phyloP scores from a whole-genome alignment of 2,113 vertebrate genomes.

The Pelvicachromis taeniatus region DNA sequence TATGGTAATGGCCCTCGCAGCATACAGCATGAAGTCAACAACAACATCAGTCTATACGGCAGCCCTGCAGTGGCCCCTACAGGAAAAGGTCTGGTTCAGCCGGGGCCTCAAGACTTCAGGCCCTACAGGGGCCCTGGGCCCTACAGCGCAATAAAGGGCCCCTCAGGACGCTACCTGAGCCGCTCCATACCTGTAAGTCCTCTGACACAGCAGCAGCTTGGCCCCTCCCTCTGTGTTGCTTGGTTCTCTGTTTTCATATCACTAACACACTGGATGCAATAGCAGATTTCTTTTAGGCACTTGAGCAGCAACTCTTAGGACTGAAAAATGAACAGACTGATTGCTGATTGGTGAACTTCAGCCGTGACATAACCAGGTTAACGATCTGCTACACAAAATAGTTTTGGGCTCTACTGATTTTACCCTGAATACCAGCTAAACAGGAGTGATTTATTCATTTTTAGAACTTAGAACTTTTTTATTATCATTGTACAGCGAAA shows the following conservation, averaged over 20 bases:
- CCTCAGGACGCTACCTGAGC: conserved; percentile 82
- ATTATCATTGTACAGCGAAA: no score
- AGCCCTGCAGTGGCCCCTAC: conserved; percentile 23
- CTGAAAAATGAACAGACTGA: neutral
- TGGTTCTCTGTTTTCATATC: conserved; percentile 1
- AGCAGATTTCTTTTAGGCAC: neutral
- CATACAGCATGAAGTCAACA: conserved; percentile 83
- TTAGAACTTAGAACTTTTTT: neutral
- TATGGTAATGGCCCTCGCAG: conserved; percentile 67
- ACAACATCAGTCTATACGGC: conserved; percentile 84
- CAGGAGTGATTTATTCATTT: neutral
- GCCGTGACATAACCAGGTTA: neutral
- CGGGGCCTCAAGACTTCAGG: conserved; percentile 60
- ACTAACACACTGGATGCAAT: neutral
- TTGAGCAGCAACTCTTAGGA: neutral
- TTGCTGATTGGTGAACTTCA: neutral
- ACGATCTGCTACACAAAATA: neutral
- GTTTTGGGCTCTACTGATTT: neutral
- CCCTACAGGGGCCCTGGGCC: conserved; percentile 50
- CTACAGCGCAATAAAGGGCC: conserved; percentile 74
- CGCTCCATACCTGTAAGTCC: conserved; percentile 93
- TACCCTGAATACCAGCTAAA: neutral
- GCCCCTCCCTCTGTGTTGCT: neutral
- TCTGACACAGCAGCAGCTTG: conserved; percentile 44
- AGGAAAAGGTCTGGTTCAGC: conserved; percentile 59